Evolutionary conservation across 2,888 invertebrate species (phyloP), one percentile per base, ranked within the genome.

Genomic region (Eristalinus aeneus): DNA sequence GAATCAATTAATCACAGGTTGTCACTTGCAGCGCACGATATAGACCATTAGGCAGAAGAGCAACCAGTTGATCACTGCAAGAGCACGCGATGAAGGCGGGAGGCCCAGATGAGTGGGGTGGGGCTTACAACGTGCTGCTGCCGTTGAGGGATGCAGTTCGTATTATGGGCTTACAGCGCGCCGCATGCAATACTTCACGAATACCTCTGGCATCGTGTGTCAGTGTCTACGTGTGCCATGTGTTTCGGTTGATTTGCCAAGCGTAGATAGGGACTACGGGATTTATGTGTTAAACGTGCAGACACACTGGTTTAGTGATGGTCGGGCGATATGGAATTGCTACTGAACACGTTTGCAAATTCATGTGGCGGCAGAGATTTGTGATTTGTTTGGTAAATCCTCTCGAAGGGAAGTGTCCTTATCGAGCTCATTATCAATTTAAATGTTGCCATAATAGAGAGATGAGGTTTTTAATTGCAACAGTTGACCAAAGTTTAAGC

Each of bases 1-100:
- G 72, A 81, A 76, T 72, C 81, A 81, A 85, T 81, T 85, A 85
- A 85, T 85, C 85, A 85, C 71, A 72, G 9, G 68, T 58, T 81
- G 76, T 72, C 81, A 67, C 67, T 72, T 72, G 76, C 81, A 85
- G 58, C 46, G 56, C 34, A 53, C 34, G 61, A 23, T 39, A 67
- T 46, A 85, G 80, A 46, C 76, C 68, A 76, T 80, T 80, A 76
- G 67, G 65, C 53, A 65, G 56, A 60, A 10, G 32, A 69, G 53
- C 74, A 71, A 84, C 83, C 68, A 67, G 84, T 84, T 84, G 80
- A 84, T 84, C 61, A 20, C 36, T 64, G 64, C 65, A 64, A 22
- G 56, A n/a, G 23, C 63, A 64, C 27, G 34, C 56, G 53, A 60
- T 58, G 46, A 60, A 31, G 16, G 46, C 8, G 16, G 53, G 65